Conservation (phyloP, 2,888 invertebrate genomes). For the Meteorus colon region DNA sequence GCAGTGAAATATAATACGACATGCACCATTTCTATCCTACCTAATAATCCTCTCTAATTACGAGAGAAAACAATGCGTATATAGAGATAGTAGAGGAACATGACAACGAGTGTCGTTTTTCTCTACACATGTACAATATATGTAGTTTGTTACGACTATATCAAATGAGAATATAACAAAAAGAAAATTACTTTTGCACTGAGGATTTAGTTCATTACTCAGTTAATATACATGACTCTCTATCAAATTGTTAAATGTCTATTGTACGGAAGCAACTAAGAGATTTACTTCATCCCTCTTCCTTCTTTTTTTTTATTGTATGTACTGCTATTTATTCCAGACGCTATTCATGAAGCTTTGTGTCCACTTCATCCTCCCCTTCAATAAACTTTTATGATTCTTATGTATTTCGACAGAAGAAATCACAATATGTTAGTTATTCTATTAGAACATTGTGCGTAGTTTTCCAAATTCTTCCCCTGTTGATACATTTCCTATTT, state of each 20-base stretch:
- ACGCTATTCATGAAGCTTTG: too few relatives aligned
- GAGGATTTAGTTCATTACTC: background rate
- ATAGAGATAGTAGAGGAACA: background rate
- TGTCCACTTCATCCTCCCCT: too few relatives aligned
- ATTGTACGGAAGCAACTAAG: background rate
- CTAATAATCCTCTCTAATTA: conserved; percentile 51
- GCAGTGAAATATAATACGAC: conserved; percentile 1
- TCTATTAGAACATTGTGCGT: too few relatives aligned
- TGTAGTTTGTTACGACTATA: conserved; percentile 15
- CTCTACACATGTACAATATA: background rate
- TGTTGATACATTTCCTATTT: too few relatives aligned
- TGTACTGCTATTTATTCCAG: background rate
- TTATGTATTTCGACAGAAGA: too few relatives aligned
- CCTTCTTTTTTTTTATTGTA: background rate
- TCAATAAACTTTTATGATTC: too few relatives aligned
- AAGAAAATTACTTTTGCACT: conserved; percentile 22
- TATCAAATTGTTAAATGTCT: background rate
- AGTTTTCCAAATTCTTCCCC: too few relatives aligned
- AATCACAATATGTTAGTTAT: too few relatives aligned
- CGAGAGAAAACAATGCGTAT: conserved; percentile 23
- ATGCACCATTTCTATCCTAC: conserved; percentile 18
- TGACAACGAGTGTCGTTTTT: background rate
- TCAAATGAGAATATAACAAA: conserved; percentile 21
- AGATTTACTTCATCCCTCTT: background rate
- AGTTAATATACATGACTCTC: background rate